Evolutionary conservation across 2,888 invertebrate species (phyloP), one percentile per base, ranked within the genome.

Genomic region (Coenonympha glycerion): DNA sequence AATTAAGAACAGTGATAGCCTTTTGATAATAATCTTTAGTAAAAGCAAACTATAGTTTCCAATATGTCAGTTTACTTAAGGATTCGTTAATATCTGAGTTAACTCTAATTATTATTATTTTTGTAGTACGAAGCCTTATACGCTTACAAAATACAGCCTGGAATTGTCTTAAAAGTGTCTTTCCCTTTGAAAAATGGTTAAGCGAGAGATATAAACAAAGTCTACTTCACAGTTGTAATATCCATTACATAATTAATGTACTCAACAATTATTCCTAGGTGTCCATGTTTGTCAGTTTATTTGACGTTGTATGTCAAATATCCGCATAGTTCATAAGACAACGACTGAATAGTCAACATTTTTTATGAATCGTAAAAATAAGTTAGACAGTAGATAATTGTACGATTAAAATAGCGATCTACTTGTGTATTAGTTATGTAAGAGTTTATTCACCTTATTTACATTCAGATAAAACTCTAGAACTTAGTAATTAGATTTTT

Each of bases 321-420:
- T 66, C 72, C 60, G 62, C 58, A 62, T 81, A 79, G 76, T 57
- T 57, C 64, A 39, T 86, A 86, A 86, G 85, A 69, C 78, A 81
- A 74, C 81, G 86, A 86, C 86, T 87, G 86, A 87, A 86, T 87
- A 86, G 86, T 87, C 86, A 87, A 75, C 78, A 73, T 77, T 81
- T 76, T 74, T 83, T 79, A 79, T 76, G 74, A 76, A 75, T 73
- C 59, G 73, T 79, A 69, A 75, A 77, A 74, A 56, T 60, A 60
- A 57, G 68, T 71, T 75, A 78, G 72, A 63, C 54, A 52, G 62
- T 79, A 76, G 74, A 66, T 57, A 13, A 64, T 63, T 65, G 65
- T 74, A 76, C 70, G 63, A 64, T 56, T 62, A 59, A 52, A 50
- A 52, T 66, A 69, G 66, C 54, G 68, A 72, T 69, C 72, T 64